Evolutionary conservation across 35 echinoderm and acorn worm species (phyloP).

Genomic region (Lytechinus pictus): DNA sequence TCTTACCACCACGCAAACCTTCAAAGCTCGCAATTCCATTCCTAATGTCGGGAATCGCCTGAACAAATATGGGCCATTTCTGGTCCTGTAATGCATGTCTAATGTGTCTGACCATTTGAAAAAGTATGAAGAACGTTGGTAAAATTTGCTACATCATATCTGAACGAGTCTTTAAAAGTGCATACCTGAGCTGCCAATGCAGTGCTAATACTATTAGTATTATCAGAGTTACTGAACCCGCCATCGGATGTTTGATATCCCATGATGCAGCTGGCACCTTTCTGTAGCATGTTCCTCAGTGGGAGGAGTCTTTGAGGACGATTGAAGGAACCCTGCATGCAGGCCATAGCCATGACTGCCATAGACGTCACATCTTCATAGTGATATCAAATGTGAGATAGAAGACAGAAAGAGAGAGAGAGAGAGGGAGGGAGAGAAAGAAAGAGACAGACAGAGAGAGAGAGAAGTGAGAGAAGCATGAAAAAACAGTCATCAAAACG

Average conservation of each 20-base stretch:
- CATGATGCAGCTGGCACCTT: conserved; percentile 30
- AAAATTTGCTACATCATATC: no score
- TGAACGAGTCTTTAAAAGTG: not conserved
- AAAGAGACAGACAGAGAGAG: not conserved
- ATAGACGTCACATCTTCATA: conserved; percentile 67
- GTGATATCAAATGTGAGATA: not conserved
- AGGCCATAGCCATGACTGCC: conserved; percentile 72
- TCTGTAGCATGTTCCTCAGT: not conserved
- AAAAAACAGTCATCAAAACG: no score
- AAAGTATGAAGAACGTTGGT: no score
- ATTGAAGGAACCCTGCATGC: conserved; percentile 23
- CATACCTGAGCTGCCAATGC: conserved; percentile 73
- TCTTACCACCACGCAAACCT: no score
- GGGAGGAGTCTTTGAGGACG: conserved; percentile 16
- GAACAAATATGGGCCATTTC: no score
- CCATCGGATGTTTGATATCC: conserved; percentile 53
- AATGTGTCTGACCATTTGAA: no score
- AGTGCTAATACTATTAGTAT: conserved; percentile 51
- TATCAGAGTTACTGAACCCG: conserved; percentile 40
- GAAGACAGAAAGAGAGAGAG: not conserved
- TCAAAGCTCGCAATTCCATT: no score
- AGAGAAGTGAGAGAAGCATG: no score
- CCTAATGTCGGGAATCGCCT: no score
- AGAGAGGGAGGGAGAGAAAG: not conserved
- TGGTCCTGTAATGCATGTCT: no score